phyloP scores from a whole-genome alignment of 2,113 vertebrate genomes.

The Leptodactylus fuscus region DNA sequence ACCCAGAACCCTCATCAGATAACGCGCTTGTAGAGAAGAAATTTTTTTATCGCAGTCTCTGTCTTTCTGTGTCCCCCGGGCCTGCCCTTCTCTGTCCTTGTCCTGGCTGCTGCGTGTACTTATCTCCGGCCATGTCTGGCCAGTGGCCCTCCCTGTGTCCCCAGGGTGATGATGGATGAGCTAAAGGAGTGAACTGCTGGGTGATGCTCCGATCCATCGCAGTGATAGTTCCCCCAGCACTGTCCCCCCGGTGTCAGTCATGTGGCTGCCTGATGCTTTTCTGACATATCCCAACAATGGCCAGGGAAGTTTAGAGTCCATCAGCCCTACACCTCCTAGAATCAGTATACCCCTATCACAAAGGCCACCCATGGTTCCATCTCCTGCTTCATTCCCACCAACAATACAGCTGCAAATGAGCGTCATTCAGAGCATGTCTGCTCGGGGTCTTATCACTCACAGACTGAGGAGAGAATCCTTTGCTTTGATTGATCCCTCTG shows the following conservation, averaged over 20 bases:
- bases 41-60: constrained; percentile 70
- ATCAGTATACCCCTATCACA: constrained; percentile 44
- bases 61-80: constrained; percentile 74
- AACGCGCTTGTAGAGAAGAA: constrained; percentile 81
- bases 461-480: constrained; percentile 42
- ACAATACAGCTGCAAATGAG: constrained; percentile 58
- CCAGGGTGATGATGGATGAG: constrained; percentile 87
- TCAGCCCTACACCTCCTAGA: constrained; percentile 48
- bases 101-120: constrained; percentile 78
- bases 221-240: constrained; percentile 67
- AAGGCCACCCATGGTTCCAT: constrained; percentile 55
- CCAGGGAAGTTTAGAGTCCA: constrained; percentile 48
- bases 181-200: constrained; percentile 72
- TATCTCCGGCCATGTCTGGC: constrained; percentile 75
- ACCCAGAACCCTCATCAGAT: constrained; percentile 95
- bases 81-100: constrained; percentile 91
- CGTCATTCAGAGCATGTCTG: constrained; percentile 52
- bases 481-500: constrained; percentile 56
- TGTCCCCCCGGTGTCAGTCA: constrained; percentile 64
- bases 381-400: constrained; percentile 58
- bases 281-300: constrained; percentile 78
- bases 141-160: constrained; percentile 67
- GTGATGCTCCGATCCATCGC: constrained; percentile 77
- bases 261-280: constrained; percentile 56
- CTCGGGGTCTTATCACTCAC: constrained; percentile 54